Conservation (phyloP, 2,113 vertebrate species). For the Synodontis membranacea region DNA sequence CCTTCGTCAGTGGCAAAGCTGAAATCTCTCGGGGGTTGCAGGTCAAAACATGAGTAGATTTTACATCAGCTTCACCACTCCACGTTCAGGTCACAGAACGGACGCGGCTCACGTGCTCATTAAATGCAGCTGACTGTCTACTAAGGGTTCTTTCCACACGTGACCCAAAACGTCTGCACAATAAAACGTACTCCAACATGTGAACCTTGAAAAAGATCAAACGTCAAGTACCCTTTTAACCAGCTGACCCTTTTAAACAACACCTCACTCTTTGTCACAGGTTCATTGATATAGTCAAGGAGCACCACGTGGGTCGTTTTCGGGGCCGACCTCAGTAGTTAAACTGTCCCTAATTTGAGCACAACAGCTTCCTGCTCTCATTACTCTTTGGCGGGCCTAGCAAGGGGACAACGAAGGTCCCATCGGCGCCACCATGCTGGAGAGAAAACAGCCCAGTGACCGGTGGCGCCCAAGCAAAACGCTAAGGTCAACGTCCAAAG, state of each 20-base stretch:
- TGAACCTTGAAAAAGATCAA: conserved; percentile 39
- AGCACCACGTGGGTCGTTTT: conserved; percentile 19
- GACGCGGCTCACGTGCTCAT: conserved; percentile 9
- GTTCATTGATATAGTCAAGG: conserved; percentile 49
- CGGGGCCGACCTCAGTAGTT: conserved; percentile 41
- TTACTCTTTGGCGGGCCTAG: conserved; percentile 45
- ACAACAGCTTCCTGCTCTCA: conserved; percentile 51
- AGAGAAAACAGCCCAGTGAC: conserved; percentile 49
- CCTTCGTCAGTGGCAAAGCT: not conserved
- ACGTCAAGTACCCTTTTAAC: conserved; percentile 37
- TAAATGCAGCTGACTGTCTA: not conserved
- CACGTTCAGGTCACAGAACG: not conserved
- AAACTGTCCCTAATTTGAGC: conserved; percentile 53
- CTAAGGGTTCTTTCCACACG: not conserved
- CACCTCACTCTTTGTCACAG: conserved; percentile 39
- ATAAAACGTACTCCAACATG: not conserved
- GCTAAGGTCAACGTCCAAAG: conserved; percentile 51
- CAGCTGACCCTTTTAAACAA: conserved; percentile 32
- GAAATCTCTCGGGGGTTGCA: not conserved
- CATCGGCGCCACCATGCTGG: conserved; percentile 46
- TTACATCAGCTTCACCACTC: not conserved
- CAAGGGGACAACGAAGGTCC: conserved; percentile 42
- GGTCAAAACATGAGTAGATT: not conserved
- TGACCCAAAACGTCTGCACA: conserved; percentile 8
- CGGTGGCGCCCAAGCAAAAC: conserved; percentile 37